phyloP scores from a whole-genome alignment of 23 tunicate species.

The Phallusia fumigata region DNA sequence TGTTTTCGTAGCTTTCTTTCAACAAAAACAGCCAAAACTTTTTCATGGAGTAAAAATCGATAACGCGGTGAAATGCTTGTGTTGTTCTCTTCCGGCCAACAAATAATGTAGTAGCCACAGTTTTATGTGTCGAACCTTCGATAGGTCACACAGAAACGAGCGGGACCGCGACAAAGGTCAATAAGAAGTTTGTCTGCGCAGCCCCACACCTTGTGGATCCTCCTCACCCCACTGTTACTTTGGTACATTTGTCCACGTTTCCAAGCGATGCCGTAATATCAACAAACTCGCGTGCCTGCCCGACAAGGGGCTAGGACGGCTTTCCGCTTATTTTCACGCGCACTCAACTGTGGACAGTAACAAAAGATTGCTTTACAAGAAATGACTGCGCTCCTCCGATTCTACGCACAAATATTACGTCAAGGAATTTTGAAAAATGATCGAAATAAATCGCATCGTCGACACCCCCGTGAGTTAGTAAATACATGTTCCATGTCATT shows the following conservation, averaged over 20 bases:
- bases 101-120: too few species aligned
- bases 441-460: background rate
- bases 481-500: background rate
- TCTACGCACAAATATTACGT: background rate
- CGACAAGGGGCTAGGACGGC: conserved; percentile 6
- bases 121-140: background rate
- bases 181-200: background rate
- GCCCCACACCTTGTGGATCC: background rate
- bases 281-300: conserved; percentile 12
- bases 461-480: background rate
- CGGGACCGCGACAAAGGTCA: background rate
- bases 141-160: background rate
- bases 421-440: background rate
- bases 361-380: conserved; percentile 2
- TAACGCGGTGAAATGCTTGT: too few species aligned
- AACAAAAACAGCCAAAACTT: too few species aligned
- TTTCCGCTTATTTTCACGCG: conserved; percentile 29
- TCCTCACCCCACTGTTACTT: background rate
- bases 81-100: too few species aligned
- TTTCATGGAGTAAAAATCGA: too few species aligned
- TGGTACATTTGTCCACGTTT: background rate
- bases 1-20: too few species aligned
- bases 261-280: background rate
- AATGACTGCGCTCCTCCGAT: conserved; percentile 5
- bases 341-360: conserved; percentile 5